phyloP scores from a whole-genome alignment of 2,113 vertebrate species.

The Prolemur simus region DNA sequence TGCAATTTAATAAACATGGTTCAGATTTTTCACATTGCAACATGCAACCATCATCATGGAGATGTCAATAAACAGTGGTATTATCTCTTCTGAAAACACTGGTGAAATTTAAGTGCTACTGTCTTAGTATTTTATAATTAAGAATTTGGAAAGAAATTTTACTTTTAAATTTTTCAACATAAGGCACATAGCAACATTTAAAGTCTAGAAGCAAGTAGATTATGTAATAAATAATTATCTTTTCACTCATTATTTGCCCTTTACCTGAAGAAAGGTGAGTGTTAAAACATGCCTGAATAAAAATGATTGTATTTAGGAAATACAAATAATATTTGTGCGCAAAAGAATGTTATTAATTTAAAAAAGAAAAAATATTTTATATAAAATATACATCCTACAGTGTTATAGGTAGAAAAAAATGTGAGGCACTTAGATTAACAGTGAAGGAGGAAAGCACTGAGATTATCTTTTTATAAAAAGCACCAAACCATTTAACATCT shows the following conservation, averaged over 20 bases:
- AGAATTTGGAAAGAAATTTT: constrained; percentile 49
- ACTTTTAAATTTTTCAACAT: constrained; percentile 78
- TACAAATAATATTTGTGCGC: constrained; percentile 15
- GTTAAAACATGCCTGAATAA: constrained; percentile 72
- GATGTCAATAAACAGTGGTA: not conserved
- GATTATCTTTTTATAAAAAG: constrained; percentile 79
- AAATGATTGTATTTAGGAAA: constrained; percentile 51
- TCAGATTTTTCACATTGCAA: not conserved
- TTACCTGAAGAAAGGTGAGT: constrained; percentile 80
- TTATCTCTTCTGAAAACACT: constrained; percentile 56
- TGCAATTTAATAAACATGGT: constrained; percentile 73
- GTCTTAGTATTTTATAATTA: constrained; percentile 26
- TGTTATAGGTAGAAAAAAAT: constrained; percentile 79
- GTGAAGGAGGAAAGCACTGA: constrained; percentile 77
- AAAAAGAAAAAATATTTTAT: constrained; percentile 68
- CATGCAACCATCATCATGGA: not conserved
- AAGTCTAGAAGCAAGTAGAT: constrained; percentile 77
- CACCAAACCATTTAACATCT: constrained; percentile 83
- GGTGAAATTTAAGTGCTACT: constrained; percentile 71
- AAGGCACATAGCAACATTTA: constrained; percentile 86
- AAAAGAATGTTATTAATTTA: constrained; percentile 42
- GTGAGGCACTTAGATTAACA: constrained; percentile 87
- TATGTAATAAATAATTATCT: constrained; percentile 77
- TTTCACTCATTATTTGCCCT: constrained; percentile 71
- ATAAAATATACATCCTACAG: constrained; percentile 78